A percentile compares a stretch with the other conserved stretches of the same genome.
These are phyloP conservation scores for Cinclus mexicanus DNA, from an alignment of 2,113 vertebrate genomes.

Conservation along the genomic window DNA sequence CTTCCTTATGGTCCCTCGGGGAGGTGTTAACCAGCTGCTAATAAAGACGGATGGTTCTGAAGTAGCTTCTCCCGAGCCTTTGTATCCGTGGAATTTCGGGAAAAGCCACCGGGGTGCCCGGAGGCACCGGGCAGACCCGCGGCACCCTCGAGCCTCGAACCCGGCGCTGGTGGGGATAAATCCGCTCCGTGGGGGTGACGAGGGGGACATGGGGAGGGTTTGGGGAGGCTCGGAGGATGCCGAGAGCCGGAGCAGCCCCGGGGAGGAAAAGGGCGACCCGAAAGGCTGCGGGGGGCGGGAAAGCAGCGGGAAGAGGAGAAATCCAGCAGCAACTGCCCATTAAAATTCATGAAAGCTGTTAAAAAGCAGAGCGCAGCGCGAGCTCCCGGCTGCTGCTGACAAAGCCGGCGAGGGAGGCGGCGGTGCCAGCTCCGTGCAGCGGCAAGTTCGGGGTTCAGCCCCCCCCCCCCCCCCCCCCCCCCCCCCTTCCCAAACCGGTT, in stretches of 20 bases:
- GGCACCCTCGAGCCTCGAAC: fast-evolving
- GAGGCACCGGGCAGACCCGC: not conserved
- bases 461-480: no score
- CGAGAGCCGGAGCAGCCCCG: not conserved
- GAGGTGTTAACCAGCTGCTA: constrained; percentile 55
- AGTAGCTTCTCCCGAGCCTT: not conserved
- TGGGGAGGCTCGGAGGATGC: not conserved
- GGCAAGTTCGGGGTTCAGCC: not conserved
- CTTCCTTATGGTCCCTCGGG: constrained; percentile 37
- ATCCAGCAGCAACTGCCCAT: constrained; percentile 26
- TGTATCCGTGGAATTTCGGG: not conserved
- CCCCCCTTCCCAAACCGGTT: fast-evolving
- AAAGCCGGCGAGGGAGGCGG: not conserved
- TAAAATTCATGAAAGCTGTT: constrained; percentile 62
- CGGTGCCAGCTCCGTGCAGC: not conserved
- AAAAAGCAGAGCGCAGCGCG: constrained; percentile 20
- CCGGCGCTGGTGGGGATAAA: fast-evolving
- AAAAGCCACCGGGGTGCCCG: not conserved
- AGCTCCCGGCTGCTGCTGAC: constrained; percentile 24
- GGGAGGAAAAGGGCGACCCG: not conserved
- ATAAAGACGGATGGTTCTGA: constrained; percentile 28
- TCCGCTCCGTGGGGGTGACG: fast-evolving
- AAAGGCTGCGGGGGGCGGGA: not conserved
- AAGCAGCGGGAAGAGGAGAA: not conserved
- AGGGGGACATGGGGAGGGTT: not conserved